These are phyloP conservation scores for Spheniscus mendiculus DNA, from an alignment of 2,113 vertebrate genomes.

Conservation along the genomic window DNA sequence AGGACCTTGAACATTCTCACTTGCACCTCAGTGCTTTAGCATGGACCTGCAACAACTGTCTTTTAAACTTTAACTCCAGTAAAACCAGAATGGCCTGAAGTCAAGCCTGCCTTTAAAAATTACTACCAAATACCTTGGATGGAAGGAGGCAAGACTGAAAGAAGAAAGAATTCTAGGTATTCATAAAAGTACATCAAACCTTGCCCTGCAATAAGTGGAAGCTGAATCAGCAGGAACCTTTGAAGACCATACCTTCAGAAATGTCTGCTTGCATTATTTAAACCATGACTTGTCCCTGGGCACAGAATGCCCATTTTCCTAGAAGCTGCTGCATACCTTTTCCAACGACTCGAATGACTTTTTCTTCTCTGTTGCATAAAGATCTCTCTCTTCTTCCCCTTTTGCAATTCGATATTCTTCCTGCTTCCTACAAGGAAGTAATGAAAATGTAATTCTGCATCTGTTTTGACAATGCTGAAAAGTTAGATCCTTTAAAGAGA, in stretches of 20 bases:
- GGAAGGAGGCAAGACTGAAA: background rate
- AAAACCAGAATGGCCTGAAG: background rate
- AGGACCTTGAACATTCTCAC: background rate
- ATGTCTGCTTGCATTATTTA: background rate
- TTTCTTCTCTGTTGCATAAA: slow-evolving; percentile 84
- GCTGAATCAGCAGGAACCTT: background rate
- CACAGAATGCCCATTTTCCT: background rate
- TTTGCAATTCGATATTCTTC: slow-evolving; percentile 84
- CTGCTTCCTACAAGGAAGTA: slow-evolving; percentile 76
- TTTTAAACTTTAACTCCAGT: background rate
- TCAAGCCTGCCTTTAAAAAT: background rate
- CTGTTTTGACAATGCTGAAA: background rate
- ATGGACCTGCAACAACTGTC: background rate
- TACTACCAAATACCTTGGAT: background rate
- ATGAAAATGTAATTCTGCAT: background rate
- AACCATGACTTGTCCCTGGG: background rate
- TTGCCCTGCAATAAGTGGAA: background rate
- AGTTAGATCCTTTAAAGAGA: background rate
- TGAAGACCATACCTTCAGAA: background rate
- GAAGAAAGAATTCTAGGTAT: background rate
- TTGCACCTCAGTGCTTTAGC: background rate
- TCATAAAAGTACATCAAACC: background rate
- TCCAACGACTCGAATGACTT: slow-evolving; percentile 76
- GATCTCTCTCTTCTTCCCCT: slow-evolving; percentile 88
- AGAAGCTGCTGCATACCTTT: slow-evolving; percentile 59